These are phyloP conservation scores for Pogonognathellus flavescens DNA, from an alignment of 1,140 invertebrate genomes.

Conservation along the genomic window DNA sequence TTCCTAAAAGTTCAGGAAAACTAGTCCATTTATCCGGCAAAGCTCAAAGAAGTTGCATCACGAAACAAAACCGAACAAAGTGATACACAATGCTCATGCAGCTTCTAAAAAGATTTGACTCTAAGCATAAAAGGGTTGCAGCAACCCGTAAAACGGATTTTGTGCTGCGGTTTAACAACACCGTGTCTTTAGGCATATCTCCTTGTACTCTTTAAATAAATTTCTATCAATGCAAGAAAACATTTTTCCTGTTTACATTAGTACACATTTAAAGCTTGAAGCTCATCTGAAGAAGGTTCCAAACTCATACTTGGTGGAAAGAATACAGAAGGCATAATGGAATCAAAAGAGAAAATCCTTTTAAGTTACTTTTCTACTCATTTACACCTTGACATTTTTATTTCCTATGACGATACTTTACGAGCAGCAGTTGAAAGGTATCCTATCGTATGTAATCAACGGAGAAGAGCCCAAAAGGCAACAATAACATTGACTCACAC, in stretches of 20 bases:
- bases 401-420: conserved; percentile 54
- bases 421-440: conserved; percentile 53
- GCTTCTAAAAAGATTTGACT: too few species aligned
- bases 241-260: conserved; percentile 4
- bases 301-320: too few species aligned
- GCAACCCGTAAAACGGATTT: too few species aligned
- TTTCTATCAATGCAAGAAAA: conserved; percentile 11
- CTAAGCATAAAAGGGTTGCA: too few species aligned
- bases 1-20: too few species aligned
- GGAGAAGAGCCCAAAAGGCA: conserved; percentile 40
- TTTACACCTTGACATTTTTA: conserved; percentile 61
- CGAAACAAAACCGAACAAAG: too few species aligned
- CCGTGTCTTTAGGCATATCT: too few species aligned
- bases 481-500: conserved; percentile 10
- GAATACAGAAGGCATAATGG: conserved; percentile 20
- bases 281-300: neutral
- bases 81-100: too few species aligned
- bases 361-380: conserved; percentile 56
- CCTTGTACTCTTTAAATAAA: neutral
- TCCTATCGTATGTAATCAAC: conserved; percentile 35
- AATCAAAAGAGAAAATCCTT: conserved; percentile 56
- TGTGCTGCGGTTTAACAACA: too few species aligned
- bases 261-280: neutral
- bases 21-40: too few species aligned
- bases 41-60: too few species aligned